phyloP scores from a whole-genome alignment of 2,113 vertebrate species.

The Xiphias gladius region DNA sequence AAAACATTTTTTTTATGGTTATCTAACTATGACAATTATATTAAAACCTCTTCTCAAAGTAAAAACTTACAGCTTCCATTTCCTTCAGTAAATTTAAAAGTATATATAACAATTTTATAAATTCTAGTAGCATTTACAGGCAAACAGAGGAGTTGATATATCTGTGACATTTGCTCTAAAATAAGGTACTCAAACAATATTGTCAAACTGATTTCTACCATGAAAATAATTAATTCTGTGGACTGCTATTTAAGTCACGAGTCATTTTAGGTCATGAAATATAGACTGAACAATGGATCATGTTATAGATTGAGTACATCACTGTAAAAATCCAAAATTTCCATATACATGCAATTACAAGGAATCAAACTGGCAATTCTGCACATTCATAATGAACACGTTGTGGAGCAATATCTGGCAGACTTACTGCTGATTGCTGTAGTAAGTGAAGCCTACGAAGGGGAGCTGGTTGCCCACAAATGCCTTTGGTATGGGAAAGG shows the following conservation, averaged over 20 bases:
- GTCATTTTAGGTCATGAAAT: too few species aligned
- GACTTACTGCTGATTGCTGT: conserved; percentile 94
- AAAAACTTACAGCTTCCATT: not conserved
- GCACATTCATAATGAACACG: not conserved
- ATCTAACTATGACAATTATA: not conserved
- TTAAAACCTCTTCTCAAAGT: not conserved
- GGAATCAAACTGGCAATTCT: not conserved
- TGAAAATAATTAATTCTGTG: not conserved
- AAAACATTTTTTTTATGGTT: not conserved
- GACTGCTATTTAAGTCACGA: not conserved
- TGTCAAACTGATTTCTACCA: conserved; percentile 4
- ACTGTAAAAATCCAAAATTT: too few species aligned
- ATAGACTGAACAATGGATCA: too few species aligned
- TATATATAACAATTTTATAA: not conserved
- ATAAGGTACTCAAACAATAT: conserved; percentile 18
- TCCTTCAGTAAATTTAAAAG: not conserved
- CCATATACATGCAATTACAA: too few species aligned
- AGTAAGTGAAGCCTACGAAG: conserved; percentile 99
- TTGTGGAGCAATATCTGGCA: not conserved
- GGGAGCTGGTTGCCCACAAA: conserved; percentile 99
- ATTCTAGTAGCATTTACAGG: not conserved
- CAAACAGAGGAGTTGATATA: too few species aligned
- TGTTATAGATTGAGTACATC: too few species aligned
- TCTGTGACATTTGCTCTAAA: too few species aligned
- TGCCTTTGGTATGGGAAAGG: conserved; percentile 98